Percentiles rank a stretch among this genome's conserved stretches.
These are phyloP conservation scores for Dendropsophus ebraccatus DNA, from an alignment of 2,113 vertebrate species.

Conservation along the genomic window DNA sequence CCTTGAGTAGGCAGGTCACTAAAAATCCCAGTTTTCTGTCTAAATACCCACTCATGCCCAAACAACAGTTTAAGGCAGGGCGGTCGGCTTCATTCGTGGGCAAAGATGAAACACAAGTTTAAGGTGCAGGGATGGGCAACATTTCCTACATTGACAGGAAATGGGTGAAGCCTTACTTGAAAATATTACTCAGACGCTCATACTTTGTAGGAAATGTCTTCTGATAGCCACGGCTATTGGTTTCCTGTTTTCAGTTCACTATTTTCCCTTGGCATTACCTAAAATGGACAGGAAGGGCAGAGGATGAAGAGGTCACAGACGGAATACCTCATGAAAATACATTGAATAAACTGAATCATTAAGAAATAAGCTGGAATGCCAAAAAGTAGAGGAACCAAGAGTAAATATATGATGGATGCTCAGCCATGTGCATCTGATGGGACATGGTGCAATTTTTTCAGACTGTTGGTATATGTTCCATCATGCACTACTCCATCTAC, in stretches of 20 bases:
- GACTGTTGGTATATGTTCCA: no score
- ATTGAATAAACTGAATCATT: neutral
- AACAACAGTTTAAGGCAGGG: neutral
- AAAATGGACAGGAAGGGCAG: slow-evolving; percentile 47
- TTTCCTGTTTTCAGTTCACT: slow-evolving; percentile 91
- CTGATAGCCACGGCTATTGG: slow-evolving; percentile 86
- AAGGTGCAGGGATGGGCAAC: slow-evolving; percentile 72
- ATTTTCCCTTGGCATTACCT: slow-evolving; percentile 65
- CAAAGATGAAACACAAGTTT: slow-evolving; percentile 49
- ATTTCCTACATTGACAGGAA: slow-evolving; percentile 85
- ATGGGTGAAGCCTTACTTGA: slow-evolving; percentile 85
- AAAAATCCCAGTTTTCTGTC: neutral
- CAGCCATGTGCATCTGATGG: no score
- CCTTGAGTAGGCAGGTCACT: no score
- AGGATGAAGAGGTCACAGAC: slow-evolving; percentile 40
- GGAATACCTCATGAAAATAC: neutral
- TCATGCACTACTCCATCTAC: no score
- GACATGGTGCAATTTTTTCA: no score
- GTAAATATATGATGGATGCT: neutral
- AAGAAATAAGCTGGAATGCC: neutral
- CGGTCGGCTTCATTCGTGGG: neutral
- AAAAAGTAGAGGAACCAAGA: neutral
- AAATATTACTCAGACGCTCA: slow-evolving; percentile 85
- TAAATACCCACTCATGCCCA: neutral
- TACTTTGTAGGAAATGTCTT: slow-evolving; percentile 87